Percentiles rank a stretch among this genome's conserved stretches.
phyloP scores from a whole-genome alignment of 2,797 vertebrate genomes.

The Tadarida brasiliensis region DNA sequence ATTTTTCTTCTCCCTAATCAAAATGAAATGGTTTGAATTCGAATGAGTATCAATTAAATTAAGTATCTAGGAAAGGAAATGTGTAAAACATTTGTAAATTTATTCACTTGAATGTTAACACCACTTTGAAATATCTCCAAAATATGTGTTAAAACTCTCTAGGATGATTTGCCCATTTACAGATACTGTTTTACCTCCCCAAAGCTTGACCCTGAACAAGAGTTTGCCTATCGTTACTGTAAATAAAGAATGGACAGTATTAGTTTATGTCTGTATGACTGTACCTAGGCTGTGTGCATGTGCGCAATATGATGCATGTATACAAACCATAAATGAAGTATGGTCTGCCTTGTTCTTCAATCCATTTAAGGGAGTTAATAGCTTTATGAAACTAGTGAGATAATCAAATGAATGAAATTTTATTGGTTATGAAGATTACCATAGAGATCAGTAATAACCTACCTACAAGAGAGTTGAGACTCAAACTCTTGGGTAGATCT shows the following conservation, averaged over 20 bases:
- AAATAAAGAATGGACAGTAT: background rate
- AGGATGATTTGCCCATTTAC: background rate
- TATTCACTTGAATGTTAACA: background rate
- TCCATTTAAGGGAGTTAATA: background rate
- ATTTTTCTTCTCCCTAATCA: background rate
- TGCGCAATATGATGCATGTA: accelerated
- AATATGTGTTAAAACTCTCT: background rate
- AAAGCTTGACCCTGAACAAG: background rate
- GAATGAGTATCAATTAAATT: background rate
- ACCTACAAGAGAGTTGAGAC: background rate
- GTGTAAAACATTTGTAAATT: background rate
- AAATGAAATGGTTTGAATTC: slow-evolving; percentile 50
- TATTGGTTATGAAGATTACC: background rate
- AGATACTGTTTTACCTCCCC: background rate
- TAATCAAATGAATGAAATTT: background rate
- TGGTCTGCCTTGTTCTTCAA: background rate
- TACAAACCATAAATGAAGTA: no score
- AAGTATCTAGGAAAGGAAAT: background rate
- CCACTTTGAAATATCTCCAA: background rate
- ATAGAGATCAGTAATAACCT: background rate
- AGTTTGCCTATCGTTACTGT: background rate
- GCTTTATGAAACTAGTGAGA: background rate
- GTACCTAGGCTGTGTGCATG: no score
- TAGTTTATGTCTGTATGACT: background rate
- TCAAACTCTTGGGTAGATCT: background rate